Evolutionary conservation across 2,888 invertebrate species (phyloP).

Genomic region (Amphimallon solstitiale): DNA sequence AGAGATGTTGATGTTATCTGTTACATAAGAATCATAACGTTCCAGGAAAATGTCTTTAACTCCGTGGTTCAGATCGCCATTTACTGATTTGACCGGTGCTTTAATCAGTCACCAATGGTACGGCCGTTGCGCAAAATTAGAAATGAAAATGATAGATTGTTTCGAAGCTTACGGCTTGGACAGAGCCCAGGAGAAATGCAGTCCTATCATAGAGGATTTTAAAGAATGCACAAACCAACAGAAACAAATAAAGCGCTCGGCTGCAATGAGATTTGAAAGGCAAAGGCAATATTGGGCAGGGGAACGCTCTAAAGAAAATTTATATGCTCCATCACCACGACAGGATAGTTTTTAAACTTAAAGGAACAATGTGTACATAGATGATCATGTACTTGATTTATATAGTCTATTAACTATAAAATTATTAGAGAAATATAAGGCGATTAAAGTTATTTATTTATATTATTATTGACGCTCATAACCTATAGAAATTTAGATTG

Average conservation of each 20-base stretch:
- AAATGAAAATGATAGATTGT: slow-evolving; percentile 79
- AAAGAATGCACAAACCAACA: slow-evolving; percentile 73
- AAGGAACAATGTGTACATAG: slow-evolving; percentile 4
- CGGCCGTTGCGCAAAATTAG: slow-evolving; percentile 74
- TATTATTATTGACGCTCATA: too few relatives aligned
- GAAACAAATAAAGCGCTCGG: slow-evolving; percentile 71
- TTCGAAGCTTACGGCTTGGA: slow-evolving; percentile 82
- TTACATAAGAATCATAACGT: slow-evolving; percentile 25
- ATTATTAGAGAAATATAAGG: too few relatives aligned
- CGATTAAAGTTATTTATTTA: too few relatives aligned
- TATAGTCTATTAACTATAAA: too few relatives aligned
- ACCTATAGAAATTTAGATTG: too few relatives aligned
- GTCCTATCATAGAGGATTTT: slow-evolving; percentile 72
- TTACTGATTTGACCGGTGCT: slow-evolving; percentile 77
- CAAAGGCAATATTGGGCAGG: slow-evolving; percentile 70
- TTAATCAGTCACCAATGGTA: slow-evolving; percentile 73
- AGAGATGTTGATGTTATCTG: neutral
- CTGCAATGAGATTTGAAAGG: slow-evolving; percentile 73
- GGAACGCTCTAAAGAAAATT: slow-evolving; percentile 67
- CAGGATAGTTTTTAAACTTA: slow-evolving; percentile 68
- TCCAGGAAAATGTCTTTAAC: slow-evolving; percentile 67
- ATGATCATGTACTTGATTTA: too few relatives aligned
- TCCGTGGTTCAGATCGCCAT: slow-evolving; percentile 75
- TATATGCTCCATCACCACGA: slow-evolving; percentile 67
- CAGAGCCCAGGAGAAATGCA: slow-evolving; percentile 72